Conservation (phyloP, 2,113 vertebrate species). For the Diadophis punctatus region DNA sequence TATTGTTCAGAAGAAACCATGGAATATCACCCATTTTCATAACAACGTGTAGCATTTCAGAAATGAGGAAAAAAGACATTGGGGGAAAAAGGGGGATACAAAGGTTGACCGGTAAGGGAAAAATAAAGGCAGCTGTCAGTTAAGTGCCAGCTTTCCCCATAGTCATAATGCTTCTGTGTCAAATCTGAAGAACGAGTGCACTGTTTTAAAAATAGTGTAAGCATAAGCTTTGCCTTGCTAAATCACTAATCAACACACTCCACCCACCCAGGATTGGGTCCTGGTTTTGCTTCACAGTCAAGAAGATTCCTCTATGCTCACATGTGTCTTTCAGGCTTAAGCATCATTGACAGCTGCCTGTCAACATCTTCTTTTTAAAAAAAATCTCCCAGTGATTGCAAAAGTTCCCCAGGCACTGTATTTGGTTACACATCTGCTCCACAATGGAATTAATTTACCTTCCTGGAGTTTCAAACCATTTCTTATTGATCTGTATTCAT, state of each 20-base stretch:
- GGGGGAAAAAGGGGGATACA: too few species aligned
- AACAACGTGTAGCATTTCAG: neutral
- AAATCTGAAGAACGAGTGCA: neutral
- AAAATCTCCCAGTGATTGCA: neutral
- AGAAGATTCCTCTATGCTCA: neutral
- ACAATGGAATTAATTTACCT: neutral
- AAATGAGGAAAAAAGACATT: neutral
- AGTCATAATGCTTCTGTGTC: neutral
- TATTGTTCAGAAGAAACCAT: slow-evolving; percentile 35
- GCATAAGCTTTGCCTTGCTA: neutral
- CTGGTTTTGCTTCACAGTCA: neutral
- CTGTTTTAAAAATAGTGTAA: neutral
- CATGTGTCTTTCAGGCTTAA: neutral
- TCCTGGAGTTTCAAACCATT: neutral
- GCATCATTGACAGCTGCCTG: neutral
- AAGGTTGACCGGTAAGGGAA: slow-evolving; percentile 22
- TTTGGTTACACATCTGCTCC: neutral
- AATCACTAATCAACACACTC: neutral
- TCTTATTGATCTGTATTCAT: neutral
- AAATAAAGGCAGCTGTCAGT: neutral
- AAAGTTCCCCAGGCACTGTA: neutral
- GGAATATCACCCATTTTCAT: slow-evolving; percentile 21
- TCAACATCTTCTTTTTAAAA: neutral
- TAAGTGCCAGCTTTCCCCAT: neutral
- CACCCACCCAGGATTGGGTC: neutral